phyloP scores from a whole-genome alignment of 2,113 vertebrate species.

The Catharus bicknelli region DNA sequence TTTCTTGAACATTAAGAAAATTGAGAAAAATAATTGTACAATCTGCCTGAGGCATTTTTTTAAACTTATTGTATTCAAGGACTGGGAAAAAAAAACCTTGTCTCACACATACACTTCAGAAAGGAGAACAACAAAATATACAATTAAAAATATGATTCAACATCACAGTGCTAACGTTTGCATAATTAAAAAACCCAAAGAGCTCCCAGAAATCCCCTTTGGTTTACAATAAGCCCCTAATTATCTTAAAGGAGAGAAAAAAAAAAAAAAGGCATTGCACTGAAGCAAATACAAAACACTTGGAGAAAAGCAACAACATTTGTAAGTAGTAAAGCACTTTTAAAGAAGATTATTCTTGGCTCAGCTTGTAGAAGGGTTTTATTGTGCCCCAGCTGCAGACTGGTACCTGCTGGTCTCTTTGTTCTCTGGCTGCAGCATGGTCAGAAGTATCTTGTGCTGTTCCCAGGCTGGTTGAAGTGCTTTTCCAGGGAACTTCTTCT shows the following conservation, averaged over 20 bases:
- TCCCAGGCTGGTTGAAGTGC: not conserved
- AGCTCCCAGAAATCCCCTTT: constrained; percentile 18
- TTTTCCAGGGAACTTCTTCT: not conserved
- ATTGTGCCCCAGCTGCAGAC: constrained; percentile 37
- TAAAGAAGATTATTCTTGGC: constrained; percentile 38
- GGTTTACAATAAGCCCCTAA: constrained; percentile 21
- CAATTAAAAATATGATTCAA: constrained; percentile 14
- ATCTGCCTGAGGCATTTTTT: not conserved
- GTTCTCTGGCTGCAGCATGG: not conserved
- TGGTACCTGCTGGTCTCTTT: constrained; percentile 46
- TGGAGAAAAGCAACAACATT: not conserved
- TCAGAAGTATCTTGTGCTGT: not conserved
- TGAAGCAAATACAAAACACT: constrained; percentile 33
- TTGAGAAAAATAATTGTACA: not conserved
- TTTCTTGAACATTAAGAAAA: not conserved
- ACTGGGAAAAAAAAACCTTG: not conserved
- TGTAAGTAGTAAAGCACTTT: constrained; percentile 32
- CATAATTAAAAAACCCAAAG: constrained; percentile 24
- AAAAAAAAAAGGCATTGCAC: not conserved
- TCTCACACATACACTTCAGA: not conserved
- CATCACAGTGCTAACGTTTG: constrained; percentile 11
- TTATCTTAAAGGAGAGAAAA: not conserved
- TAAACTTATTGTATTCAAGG: not conserved
- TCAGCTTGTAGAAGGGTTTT: not conserved
- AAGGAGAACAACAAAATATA: not conserved